A percentile compares a stretch with the other conserved stretches of the same genome.
These are phyloP conservation scores for Neopipo cinnamomea DNA, from an alignment of 2,113 vertebrate genomes.

Conservation along the genomic window DNA sequence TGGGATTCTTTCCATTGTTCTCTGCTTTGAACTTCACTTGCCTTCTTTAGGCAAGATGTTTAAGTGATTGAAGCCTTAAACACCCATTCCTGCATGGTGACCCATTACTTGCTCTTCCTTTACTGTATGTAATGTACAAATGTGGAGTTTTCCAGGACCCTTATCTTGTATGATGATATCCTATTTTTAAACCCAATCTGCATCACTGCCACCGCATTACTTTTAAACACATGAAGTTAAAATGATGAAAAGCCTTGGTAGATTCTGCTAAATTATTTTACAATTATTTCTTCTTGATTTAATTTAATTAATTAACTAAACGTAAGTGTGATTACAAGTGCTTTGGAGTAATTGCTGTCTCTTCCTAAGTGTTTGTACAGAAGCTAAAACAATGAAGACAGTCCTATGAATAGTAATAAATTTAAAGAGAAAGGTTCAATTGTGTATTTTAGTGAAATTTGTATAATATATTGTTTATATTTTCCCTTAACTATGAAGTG, in stretches of 20 bases:
- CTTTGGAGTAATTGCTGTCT: constrained; percentile 51
- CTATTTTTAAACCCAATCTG: neutral
- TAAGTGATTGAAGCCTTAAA: constrained; percentile 21
- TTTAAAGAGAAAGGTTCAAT: neutral
- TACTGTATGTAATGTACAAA: neutral
- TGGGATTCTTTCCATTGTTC: constrained; percentile 60
- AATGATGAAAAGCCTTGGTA: neutral
- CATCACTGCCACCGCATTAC: neutral
- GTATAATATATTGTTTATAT: neutral
- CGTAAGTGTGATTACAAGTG: constrained; percentile 45
- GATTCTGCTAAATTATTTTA: constrained; percentile 35
- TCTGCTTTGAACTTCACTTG: constrained; percentile 31
- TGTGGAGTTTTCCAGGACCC: neutral
- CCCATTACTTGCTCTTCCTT: constrained; percentile 1
- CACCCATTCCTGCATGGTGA: neutral
- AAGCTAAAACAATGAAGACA: constrained; percentile 42
- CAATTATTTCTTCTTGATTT: constrained; percentile 53
- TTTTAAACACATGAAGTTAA: neutral
- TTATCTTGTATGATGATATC: neutral
- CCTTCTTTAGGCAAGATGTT: constrained; percentile 30
- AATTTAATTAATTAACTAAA: constrained; percentile 58
- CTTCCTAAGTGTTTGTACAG: constrained; percentile 40
- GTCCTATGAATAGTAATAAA: constrained; percentile 20
- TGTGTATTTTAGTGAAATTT: neutral
- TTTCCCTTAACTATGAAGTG: neutral